These are phyloP conservation scores for Dipodomys merriami DNA, from an alignment of 2,113 vertebrate species.

Conservation along the genomic window DNA sequence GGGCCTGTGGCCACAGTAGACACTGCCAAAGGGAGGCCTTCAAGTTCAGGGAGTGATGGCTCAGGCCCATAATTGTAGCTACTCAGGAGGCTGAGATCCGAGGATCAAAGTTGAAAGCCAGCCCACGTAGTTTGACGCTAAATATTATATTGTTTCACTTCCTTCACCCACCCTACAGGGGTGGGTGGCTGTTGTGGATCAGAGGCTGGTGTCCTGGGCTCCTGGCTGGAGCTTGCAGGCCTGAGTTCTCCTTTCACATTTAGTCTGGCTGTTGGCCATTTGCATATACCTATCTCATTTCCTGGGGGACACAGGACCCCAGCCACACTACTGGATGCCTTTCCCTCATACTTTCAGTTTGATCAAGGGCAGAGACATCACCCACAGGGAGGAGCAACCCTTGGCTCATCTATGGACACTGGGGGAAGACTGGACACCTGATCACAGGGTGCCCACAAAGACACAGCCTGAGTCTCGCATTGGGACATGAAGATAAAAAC, in stretches of 20 bases:
- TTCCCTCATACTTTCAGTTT: neutral
- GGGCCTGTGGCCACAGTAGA: too few species aligned
- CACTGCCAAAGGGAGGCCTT: too few species aligned
- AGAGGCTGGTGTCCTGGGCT: neutral
- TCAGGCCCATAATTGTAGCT: too few species aligned
- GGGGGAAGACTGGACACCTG: neutral
- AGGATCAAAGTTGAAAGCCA: too few species aligned
- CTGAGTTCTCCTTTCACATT: neutral
- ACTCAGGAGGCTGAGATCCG: too few species aligned
- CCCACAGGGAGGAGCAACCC: neutral
- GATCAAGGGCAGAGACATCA: neutral
- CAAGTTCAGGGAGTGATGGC: too few species aligned
- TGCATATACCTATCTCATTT: neutral
- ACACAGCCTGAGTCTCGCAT: neutral
- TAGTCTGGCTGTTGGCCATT: neutral
- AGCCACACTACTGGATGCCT: neutral
- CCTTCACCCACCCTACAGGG: neutral
- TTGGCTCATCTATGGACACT: neutral
- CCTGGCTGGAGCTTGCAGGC: too few species aligned
- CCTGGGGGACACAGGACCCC: neutral
- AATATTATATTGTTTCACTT: neutral
- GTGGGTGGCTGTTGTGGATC: too few species aligned
- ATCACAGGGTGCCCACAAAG: neutral
- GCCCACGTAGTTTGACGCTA: too few species aligned
- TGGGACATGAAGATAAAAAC: neutral